These are phyloP conservation scores for Phragmatobia fuliginosa DNA, from an alignment of 2,888 invertebrate species.

Conservation along the genomic window DNA sequence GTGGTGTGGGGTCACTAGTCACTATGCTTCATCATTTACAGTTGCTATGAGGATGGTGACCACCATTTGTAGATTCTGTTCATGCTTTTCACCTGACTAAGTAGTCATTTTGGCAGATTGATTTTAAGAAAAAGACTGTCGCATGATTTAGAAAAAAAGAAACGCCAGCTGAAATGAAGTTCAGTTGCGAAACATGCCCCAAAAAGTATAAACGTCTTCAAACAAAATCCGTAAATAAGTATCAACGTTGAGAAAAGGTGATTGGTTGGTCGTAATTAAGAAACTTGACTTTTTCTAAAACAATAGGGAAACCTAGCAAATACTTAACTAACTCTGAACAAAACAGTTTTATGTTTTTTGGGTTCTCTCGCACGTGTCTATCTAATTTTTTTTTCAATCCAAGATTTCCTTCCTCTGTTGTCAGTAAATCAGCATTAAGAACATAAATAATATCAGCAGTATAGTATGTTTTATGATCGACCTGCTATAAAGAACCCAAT, in stretches of 20 bases:
- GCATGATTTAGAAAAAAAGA: conserved; percentile 7
- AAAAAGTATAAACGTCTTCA: neutral
- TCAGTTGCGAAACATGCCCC: neutral
- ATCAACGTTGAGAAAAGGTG: neutral
- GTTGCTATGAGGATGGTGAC: too few relatives aligned
- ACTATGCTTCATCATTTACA: too few relatives aligned
- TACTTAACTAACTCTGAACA: neutral
- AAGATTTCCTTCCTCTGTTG: neutral
- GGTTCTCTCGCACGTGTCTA: neutral
- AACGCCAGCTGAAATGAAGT: neutral
- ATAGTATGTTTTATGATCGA: neutral
- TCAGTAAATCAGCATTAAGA: neutral
- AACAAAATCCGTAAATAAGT: neutral
- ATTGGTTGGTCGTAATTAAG: neutral
- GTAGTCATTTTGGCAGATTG: too few relatives aligned
- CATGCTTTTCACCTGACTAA: too few relatives aligned
- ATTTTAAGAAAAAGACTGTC: too few relatives aligned
- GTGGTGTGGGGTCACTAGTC: too few relatives aligned
- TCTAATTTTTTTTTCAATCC: neutral
- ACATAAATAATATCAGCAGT: neutral
- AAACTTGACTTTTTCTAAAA: neutral
- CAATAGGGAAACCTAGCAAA: neutral
- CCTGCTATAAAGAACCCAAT: neutral
- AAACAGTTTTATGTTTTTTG: neutral
- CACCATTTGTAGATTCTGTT: too few relatives aligned